Conservation (phyloP, 2,797 vertebrate species). For the Pangasius krempfi region DNA sequence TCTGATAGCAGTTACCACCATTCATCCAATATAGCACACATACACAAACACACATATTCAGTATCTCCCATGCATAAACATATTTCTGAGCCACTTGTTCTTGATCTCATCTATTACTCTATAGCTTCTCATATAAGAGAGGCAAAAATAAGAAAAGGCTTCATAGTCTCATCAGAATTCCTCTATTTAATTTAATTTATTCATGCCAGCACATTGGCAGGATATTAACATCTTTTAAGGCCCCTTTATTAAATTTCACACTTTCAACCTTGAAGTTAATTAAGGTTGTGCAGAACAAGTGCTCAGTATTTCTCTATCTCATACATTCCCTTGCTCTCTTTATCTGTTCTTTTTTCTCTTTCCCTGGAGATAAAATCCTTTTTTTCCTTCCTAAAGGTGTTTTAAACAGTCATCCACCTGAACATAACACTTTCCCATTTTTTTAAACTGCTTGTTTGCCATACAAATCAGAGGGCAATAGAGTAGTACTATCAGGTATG, state of each 20-base stretch:
- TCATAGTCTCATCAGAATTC: slow-evolving; percentile 39
- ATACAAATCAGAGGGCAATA: slow-evolving; percentile 31
- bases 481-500: background rate
- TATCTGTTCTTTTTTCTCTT: background rate
- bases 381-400: slow-evolving; percentile 36
- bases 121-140: slow-evolving; percentile 32
- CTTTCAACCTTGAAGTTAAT: slow-evolving; percentile 80
- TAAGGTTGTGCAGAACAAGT: slow-evolving; percentile 66
- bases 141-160: slow-evolving; percentile 23
- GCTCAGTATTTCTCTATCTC: slow-evolving; percentile 35
- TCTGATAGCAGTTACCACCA: background rate
- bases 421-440: slow-evolving; percentile 21
- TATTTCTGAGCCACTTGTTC: background rate
- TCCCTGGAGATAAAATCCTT: background rate
- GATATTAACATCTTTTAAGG: slow-evolving; percentile 82
- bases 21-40: background rate
- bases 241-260: slow-evolving; percentile 79
- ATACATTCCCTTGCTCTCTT: background rate
- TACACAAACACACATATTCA: background rate
- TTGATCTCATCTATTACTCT: slow-evolving; percentile 28
- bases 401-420: slow-evolving; percentile 43
- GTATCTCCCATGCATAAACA: background rate
- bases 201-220: slow-evolving; percentile 69
- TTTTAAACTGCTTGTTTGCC: slow-evolving; percentile 24
- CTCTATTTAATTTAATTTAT: slow-evolving; percentile 74